Conservation (phyloP, 2,888 invertebrate species). For the Cyaniris semiargus region DNA sequence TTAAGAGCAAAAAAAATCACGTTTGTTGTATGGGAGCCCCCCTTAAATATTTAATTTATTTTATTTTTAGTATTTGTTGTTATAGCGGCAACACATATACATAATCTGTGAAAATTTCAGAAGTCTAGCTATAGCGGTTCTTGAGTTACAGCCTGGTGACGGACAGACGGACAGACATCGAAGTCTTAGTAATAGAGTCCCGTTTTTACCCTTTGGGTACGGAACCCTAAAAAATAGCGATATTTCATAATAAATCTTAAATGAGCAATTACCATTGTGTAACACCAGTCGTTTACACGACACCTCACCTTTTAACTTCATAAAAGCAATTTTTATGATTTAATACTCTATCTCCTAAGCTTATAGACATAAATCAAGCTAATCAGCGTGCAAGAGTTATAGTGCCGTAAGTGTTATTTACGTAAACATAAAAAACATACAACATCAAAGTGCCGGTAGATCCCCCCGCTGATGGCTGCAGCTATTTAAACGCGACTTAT, state of each 20-base stretch:
- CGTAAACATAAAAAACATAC: constrained; percentile 24
- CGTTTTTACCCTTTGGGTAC: too few species aligned
- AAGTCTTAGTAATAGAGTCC: too few species aligned
- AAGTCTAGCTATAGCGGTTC: too few species aligned
- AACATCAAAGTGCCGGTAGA: constrained; percentile 21
- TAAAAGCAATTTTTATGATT: not conserved
- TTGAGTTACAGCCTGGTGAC: too few species aligned
- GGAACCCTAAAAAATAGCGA: too few species aligned
- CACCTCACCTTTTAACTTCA: not conserved
- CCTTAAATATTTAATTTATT: too few species aligned
- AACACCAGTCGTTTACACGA: not conserved
- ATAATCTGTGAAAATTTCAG: too few species aligned
- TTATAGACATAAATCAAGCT: constrained; percentile 11
- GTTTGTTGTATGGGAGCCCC: too few species aligned
- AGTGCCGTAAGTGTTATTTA: constrained; percentile 23
- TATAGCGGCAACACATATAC: too few species aligned
- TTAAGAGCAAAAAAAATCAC: too few species aligned
- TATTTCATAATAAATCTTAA: not conserved
- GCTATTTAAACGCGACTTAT: constrained; percentile 20
- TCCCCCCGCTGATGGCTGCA: not conserved
- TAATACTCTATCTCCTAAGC: not conserved
- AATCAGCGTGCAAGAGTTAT: constrained; percentile 26
- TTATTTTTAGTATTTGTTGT: too few species aligned
- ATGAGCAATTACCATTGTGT: not conserved
- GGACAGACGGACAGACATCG: too few species aligned